Evolutionary conservation across 2,797 vertebrate genomes (phyloP).

Genomic region (Diglossa cyanea): DNA sequence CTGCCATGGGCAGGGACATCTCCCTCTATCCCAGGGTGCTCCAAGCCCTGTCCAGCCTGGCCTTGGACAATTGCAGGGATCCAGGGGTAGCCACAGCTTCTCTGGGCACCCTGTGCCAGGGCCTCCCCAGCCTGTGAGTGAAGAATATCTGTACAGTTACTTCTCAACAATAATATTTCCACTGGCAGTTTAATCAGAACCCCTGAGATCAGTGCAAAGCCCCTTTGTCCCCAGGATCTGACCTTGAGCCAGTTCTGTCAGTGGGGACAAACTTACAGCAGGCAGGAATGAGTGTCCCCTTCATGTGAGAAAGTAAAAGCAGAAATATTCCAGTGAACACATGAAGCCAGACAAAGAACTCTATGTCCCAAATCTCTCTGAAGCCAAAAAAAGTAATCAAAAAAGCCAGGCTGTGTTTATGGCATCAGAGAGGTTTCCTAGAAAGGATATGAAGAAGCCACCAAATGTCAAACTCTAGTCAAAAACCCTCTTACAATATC

Average conservation of each 20-base stretch:
- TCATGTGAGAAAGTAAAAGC: neutral
- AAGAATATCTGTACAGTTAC: too few species aligned
- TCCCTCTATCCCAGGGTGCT: accelerated
- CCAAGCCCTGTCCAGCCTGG: accelerated
- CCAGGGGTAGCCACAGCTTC: neutral
- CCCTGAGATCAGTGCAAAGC: neutral
- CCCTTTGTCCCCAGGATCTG: neutral
- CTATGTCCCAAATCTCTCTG: neutral
- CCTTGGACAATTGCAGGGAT: accelerated
- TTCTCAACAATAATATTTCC: neutral
- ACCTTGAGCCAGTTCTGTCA: neutral
- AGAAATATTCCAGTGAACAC: neutral
- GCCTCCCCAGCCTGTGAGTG: accelerated
- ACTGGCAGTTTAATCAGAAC: neutral
- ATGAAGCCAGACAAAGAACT: neutral
- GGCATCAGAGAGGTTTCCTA: neutral
- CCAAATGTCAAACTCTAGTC: neutral
- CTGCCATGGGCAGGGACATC: neutral
- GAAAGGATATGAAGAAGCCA: neutral
- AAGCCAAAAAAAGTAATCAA: neutral
- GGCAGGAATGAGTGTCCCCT: neutral
- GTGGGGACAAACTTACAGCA: neutral
- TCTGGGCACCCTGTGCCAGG: neutral
- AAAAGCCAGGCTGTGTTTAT: neutral
- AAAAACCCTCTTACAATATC: neutral